These are phyloP conservation scores for Morelia viridis DNA, from an alignment of 2,797 vertebrate genomes.

Conservation along the genomic window DNA sequence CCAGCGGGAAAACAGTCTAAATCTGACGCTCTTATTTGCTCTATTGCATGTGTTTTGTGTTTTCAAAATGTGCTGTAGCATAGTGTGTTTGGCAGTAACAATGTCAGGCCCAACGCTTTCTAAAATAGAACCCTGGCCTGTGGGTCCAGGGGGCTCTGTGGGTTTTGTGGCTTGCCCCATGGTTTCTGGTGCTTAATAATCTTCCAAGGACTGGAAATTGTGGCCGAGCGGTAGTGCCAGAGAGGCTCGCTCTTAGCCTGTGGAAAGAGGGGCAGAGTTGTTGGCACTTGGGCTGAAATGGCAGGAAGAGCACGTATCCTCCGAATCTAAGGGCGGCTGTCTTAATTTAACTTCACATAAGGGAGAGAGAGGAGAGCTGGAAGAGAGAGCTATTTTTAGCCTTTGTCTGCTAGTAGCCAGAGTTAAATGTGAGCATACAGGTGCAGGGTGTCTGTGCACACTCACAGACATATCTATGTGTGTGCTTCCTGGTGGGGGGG, in stretches of 20 bases:
- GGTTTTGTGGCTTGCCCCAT: slow-evolving; percentile 4
- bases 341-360: slow-evolving; percentile 43
- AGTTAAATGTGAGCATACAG: slow-evolving; percentile 34
- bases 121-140: slow-evolving; percentile 2
- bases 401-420: slow-evolving; percentile 13
- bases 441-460: neutral
- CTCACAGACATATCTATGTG: neutral
- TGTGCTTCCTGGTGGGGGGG: neutral
- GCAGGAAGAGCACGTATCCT: slow-evolving; percentile 2
- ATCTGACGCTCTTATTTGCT: neutral
- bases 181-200: slow-evolving; percentile 17
- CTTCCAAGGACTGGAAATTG: neutral
- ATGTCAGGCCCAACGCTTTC: neutral
- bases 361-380: slow-evolving; percentile 21
- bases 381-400: slow-evolving; percentile 39
- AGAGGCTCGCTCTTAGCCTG: neutral
- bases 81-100: slow-evolving; percentile 8
- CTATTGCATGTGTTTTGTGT: neutral
- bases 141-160: neutral
- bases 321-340: slow-evolving; percentile 18
- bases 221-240: slow-evolving; percentile 4
- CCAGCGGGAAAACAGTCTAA: neutral
- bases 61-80: neutral
- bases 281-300: neutral
- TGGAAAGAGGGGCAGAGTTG: neutral